Conservation (phyloP, 2,888 invertebrate species). For the Cantharis lateralis region DNA sequence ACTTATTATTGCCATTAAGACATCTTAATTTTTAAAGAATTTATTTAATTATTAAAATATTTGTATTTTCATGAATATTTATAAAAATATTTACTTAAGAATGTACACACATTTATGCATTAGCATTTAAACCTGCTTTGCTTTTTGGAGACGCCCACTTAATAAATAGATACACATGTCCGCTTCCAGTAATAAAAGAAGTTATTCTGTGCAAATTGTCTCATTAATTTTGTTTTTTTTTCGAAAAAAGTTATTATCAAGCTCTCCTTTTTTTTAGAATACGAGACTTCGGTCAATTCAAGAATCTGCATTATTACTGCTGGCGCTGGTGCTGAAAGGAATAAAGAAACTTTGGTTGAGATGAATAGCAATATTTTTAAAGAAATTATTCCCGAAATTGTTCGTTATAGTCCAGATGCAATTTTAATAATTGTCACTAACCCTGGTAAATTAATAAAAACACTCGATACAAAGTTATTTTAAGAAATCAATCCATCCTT, state of each 20-base stretch:
- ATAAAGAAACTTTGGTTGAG: conserved; percentile 58
- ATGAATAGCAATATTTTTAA: conserved; percentile 64
- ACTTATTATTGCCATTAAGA: neutral
- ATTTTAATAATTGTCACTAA: conserved; percentile 63
- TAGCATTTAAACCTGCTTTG: neutral
- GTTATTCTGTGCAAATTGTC: neutral
- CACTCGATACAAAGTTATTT: neutral
- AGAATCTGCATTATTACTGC: conserved; percentile 65
- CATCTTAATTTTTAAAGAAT: neutral
- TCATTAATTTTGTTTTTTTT: neutral
- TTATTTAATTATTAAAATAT: neutral
- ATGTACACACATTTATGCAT: neutral
- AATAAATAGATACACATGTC: neutral
- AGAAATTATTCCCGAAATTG: conserved; percentile 62
- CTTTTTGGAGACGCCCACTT: neutral
- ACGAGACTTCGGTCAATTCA: conserved; percentile 59
- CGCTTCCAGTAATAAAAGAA: neutral
- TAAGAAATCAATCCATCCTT: neutral
- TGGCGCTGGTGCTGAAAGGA: conserved; percentile 62
- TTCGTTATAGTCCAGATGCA: conserved; percentile 63
- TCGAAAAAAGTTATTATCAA: neutral
- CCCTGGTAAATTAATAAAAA: conserved; percentile 46
- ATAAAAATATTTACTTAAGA: neutral
- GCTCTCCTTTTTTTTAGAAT: conserved; percentile 53
- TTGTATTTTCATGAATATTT: neutral